Base-by-base conservation (phyloP, 2,888 invertebrate species). In the Troides helena region DNA sequence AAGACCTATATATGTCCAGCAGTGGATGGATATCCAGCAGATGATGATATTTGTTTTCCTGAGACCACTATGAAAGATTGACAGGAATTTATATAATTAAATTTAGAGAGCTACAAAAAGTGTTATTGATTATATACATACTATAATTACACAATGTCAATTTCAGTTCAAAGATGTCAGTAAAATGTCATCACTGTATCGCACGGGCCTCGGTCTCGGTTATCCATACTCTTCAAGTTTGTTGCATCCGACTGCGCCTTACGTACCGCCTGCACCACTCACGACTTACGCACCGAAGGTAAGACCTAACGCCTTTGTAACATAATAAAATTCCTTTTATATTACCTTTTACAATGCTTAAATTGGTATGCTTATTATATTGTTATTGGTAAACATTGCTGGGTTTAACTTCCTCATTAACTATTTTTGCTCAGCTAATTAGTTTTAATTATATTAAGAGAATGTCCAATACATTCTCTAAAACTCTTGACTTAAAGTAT, bases 231-330 rank as follows among this genome's bases (percentile, higher is more conserved):
- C 95, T 56, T 95, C 97, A 25, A 95, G 97, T 72, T 90, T 97
- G 69, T 91, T 97, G 73, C 97, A 97, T 90, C 96, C 97, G 61
- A 94, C 96, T 39, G 96, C 97, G 66, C 98, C 98, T 14, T 98
- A 98, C 87, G 97, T 96, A 80, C 97, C 98, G 72, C 97, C 98
- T 46, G 96, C 96, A 84, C 97, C 98, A 82, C 92, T 97, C 77
- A 95, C 97, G 74, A 94, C 97, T 57, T 98, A 97, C 86, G 96
- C 98, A 78, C 97, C 97, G 80, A 98, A 98, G 96, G 98, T 98
- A 93, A 62, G 62, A 67, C n/a, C n/a, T 46, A 10, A 39, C 36
- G 5, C 36, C 8, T 64, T 57, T 59, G 12, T 59, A 43, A 58
- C 23, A 59, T 59, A 46, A 30, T 46, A 50, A 62, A 21, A 30